phyloP scores from a whole-genome alignment of 2,888 invertebrate genomes.

The Lamproptera curius region DNA sequence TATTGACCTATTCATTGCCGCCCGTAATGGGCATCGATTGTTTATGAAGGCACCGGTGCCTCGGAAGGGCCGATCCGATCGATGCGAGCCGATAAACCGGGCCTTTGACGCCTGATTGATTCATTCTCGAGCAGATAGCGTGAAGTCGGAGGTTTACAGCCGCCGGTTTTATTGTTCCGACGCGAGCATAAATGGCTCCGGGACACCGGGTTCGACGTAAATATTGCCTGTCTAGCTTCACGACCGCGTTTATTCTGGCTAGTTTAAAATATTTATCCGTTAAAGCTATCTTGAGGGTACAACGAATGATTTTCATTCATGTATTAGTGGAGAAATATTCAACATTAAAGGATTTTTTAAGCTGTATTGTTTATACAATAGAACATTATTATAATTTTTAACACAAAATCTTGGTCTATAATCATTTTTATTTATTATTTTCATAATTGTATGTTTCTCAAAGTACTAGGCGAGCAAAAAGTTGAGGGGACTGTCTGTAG shows the following conservation, averaged over 20 bases:
- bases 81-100: conserved; percentile 31
- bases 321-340: no score
- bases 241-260: conserved; percentile 42
- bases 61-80: conserved; percentile 15
- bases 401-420: no score
- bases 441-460: no score
- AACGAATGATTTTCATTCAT: no score
- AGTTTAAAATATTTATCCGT: conserved; percentile 36
- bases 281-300: no score
- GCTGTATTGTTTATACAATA: no score
- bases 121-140: conserved; percentile 56
- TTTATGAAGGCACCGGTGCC: conserved; percentile 27
- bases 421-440: no score
- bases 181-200: conserved; percentile 41
- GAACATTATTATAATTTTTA: no score
- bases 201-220: conserved; percentile 30
- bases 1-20: conserved; percentile 41
- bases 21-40: conserved; percentile 38
- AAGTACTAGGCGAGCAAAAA: conserved; percentile 33
- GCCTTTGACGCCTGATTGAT: conserved; percentile 57
- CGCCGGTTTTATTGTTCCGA: conserved; percentile 54
- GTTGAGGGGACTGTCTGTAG: conserved; percentile 40
- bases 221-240: no score
- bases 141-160: conserved; percentile 47
- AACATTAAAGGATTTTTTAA: no score